phyloP scores from a whole-genome alignment of 2,888 invertebrate genomes.

The Cheilosia grossa region DNA sequence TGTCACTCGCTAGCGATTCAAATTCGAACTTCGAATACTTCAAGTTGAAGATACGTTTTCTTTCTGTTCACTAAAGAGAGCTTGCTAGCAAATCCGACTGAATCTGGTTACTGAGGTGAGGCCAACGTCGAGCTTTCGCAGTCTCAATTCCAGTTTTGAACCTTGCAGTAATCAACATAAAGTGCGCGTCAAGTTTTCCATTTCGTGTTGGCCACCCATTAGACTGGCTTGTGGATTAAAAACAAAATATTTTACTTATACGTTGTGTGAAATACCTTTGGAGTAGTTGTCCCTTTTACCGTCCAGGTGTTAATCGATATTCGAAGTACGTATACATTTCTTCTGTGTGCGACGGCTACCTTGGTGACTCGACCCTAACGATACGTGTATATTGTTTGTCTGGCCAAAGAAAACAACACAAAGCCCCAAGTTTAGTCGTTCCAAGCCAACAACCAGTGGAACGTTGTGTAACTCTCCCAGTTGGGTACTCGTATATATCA shows the following conservation, averaged over 20 bases:
- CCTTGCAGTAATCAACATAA: slow-evolving; percentile 42
- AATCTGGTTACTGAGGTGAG: slow-evolving; percentile 72
- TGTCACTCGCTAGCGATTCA: slow-evolving; percentile 67
- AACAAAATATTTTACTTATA: slow-evolving; percentile 38
- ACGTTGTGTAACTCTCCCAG: slow-evolving; percentile 55
- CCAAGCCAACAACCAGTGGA: slow-evolving; percentile 58
- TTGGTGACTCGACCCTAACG: slow-evolving; percentile 61
- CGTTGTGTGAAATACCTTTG: slow-evolving; percentile 34
- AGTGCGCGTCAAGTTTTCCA: slow-evolving; percentile 42
- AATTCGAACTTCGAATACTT: slow-evolving; percentile 68
- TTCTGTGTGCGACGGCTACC: slow-evolving; percentile 47
- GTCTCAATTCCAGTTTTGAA: slow-evolving; percentile 73
- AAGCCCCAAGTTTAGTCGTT: slow-evolving; percentile 54
- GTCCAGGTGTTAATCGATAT: slow-evolving; percentile 73
- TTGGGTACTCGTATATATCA: slow-evolving; percentile 8
- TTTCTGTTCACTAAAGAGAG: slow-evolving; percentile 30
- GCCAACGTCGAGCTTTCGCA: slow-evolving; percentile 62
- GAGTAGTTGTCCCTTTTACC: slow-evolving; percentile 9
- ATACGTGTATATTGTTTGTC: slow-evolving; percentile 30
- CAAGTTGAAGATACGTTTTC: slow-evolving; percentile 31
- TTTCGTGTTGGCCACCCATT: slow-evolving; percentile 20
- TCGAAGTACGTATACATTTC: slow-evolving; percentile 56
- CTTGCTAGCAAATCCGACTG: slow-evolving; percentile 35
- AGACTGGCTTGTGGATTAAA: slow-evolving; percentile 4
- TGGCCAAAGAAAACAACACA: slow-evolving; percentile 42